A percentile compares a stretch with the other conserved stretches of the same genome.
These are phyloP conservation scores for Elmis aenea DNA, from an alignment of 2,888 invertebrate species.

Conservation along the genomic window DNA sequence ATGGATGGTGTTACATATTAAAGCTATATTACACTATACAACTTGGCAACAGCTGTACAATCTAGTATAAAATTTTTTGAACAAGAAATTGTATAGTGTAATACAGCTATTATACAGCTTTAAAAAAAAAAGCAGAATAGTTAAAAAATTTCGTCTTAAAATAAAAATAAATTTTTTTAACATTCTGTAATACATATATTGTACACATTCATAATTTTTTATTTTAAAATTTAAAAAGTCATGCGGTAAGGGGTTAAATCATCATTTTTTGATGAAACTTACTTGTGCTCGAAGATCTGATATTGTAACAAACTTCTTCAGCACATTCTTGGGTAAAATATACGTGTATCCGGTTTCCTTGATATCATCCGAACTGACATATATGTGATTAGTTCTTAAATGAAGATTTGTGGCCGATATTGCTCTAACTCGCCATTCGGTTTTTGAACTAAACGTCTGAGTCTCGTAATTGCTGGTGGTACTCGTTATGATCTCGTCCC, in stretches of 20 bases:
- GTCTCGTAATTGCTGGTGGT: conserved; percentile 99
- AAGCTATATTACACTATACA: too few relatives aligned
- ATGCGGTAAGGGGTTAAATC: background rate
- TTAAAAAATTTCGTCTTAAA: too few relatives aligned
- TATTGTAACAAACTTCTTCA: conserved; percentile 98
- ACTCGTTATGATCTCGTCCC: conserved; percentile 98
- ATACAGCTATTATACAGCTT: too few relatives aligned
- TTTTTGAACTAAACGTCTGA: conserved; percentile 96
- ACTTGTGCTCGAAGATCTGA: conserved; percentile 92
- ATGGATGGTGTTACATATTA: too few relatives aligned
- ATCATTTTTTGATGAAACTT: conserved; percentile 42
- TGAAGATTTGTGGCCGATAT: conserved; percentile 98
- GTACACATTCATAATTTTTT: too few relatives aligned
- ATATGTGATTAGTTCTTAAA: conserved; percentile 96
- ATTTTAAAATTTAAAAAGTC: too few relatives aligned
- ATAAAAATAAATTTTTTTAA: too few relatives aligned
- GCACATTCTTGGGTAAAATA: conserved; percentile 89
- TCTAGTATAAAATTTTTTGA: too few relatives aligned
- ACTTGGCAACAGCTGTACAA: too few relatives aligned
- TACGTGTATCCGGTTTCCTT: conserved; percentile 99
- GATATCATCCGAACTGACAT: conserved; percentile 98
- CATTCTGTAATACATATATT: too few relatives aligned
- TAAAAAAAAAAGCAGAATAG: too few relatives aligned
- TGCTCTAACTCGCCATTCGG: conserved; percentile 97
- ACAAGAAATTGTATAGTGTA: too few relatives aligned